Evolutionary conservation across 2,888 invertebrate genomes (phyloP).

Genomic region (Therioaphis trifolii): DNA sequence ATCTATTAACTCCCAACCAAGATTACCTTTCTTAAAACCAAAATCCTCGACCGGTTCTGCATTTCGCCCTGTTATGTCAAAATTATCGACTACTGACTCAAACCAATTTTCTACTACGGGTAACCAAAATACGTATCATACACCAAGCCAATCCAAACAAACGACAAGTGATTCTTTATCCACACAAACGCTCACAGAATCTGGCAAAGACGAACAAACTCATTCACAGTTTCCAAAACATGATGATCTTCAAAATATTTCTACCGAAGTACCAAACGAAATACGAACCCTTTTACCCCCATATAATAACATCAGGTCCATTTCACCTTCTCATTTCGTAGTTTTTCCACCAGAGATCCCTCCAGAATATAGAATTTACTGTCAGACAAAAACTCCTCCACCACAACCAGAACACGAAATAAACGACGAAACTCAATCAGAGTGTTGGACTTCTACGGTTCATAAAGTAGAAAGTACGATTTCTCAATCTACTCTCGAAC

Average conservation of each 20-base stretch:
- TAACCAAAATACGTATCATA: slow-evolving; percentile 65
- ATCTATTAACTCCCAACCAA: slow-evolving; percentile 48
- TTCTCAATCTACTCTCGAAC: slow-evolving; percentile 14
- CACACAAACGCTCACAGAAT: slow-evolving; percentile 45
- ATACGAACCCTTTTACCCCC: slow-evolving; percentile 65
- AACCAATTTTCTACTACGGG: slow-evolving; percentile 66
- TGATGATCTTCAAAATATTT: background rate
- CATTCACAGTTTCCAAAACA: slow-evolving; percentile 50
- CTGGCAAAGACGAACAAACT: background rate
- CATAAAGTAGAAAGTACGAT: slow-evolving; percentile 7
- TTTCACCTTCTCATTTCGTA: slow-evolving; percentile 65
- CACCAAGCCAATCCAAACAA: slow-evolving; percentile 56
- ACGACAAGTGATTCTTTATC: slow-evolving; percentile 31
- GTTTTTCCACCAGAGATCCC: slow-evolving; percentile 66
- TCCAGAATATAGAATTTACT: slow-evolving; percentile 54
- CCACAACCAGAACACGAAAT: slow-evolving; percentile 62
- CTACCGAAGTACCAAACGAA: slow-evolving; percentile 63
- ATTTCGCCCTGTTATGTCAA: slow-evolving; percentile 57
- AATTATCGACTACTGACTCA: background rate
- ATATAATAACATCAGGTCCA: slow-evolving; percentile 64
- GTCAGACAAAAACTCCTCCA: slow-evolving; percentile 65
- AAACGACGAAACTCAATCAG: background rate
- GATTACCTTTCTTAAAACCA: slow-evolving; percentile 63
- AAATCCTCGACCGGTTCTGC: slow-evolving; percentile 63
- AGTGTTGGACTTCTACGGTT: background rate